Base-by-base conservation (phyloP, 2,797 vertebrate species). In the Catamblyrhynchus diadema region DNA sequence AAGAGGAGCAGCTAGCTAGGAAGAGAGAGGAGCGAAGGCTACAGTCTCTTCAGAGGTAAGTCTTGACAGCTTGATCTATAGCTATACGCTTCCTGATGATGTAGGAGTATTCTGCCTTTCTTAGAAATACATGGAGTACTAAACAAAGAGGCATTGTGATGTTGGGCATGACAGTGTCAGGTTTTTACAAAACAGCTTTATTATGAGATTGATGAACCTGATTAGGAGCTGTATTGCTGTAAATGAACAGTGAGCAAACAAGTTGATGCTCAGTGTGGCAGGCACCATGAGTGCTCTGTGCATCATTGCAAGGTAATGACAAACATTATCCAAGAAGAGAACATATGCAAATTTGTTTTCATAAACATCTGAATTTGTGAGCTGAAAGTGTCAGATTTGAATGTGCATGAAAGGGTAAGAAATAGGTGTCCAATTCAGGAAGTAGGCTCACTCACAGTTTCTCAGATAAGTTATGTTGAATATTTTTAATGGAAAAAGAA, bases 1-100 rank as follows among this genome's bases (percentile, higher is more conserved):
- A 96, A 41, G 96, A 97, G 35, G 94, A 97, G 56, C 53, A n/a
- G 12, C n/a, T 97, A 35, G 89, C 92, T 66, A 94, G 89, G 44
- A 95, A 94, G 80, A 95, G 54, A 90, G 95, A 97, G 51, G 95
- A 96, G 42, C 66, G 66, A 79, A 94, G 92, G 51, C 80, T 97
- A 12, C 62, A 97, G 20, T 96, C 91, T 75, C 94, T 96, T 92
- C 95, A 97, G 85, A 94, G 96, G 96, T 96, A 65, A 37, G 54
- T 66, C 48, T 60, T 78, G 54, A 21, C 47, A 66, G 27, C n/a
- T 72, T 42, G 32, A 22, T 71, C 0, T 5, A 11, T 28, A 78
- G 41, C 30, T 41, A 1, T 41, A 27, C 1, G 3, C 45, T 80
- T 66, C 18, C 28, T 66, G 51, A 27, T 56, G 42, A 28, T 56